phyloP scores from a whole-genome alignment of 1,140 invertebrate species.

The Mamestra configurata region DNA sequence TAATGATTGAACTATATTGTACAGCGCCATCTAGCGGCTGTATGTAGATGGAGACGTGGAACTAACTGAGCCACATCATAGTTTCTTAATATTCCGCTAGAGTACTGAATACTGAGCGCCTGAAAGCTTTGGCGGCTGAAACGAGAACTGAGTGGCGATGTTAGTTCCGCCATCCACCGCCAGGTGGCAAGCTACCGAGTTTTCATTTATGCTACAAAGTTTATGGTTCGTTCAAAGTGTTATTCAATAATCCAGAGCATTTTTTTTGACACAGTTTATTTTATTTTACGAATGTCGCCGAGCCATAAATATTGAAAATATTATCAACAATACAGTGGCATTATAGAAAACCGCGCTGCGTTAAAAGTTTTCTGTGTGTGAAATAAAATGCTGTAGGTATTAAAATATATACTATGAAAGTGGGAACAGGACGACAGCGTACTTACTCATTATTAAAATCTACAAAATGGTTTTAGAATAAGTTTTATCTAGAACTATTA shows the following conservation, averaged over 20 bases:
- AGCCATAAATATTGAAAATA: no score
- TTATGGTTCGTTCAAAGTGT: background rate
- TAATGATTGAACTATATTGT: background rate
- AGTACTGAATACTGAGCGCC: background rate
- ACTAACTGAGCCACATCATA: background rate
- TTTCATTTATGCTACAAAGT: background rate
- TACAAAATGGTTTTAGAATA: no score
- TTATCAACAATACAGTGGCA: no score
- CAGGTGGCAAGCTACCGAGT: background rate
- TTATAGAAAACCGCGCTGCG: no score
- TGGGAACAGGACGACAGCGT: no score
- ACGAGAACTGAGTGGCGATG: background rate
- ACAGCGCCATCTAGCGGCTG: background rate
- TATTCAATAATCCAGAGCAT: background rate
- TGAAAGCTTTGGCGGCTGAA: background rate
- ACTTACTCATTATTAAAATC: no score
- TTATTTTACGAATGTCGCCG: no score
- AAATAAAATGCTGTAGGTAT: no score
- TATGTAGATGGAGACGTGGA: background rate
- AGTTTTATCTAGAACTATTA: no score
- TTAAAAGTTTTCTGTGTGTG: no score
- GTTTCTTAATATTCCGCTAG: background rate
- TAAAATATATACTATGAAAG: no score
- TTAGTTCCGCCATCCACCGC: slow-evolving; percentile 12
- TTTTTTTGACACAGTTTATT: background rate